phyloP scores from a whole-genome alignment of 2,797 vertebrate genomes.

The Sebastes nivosus region DNA sequence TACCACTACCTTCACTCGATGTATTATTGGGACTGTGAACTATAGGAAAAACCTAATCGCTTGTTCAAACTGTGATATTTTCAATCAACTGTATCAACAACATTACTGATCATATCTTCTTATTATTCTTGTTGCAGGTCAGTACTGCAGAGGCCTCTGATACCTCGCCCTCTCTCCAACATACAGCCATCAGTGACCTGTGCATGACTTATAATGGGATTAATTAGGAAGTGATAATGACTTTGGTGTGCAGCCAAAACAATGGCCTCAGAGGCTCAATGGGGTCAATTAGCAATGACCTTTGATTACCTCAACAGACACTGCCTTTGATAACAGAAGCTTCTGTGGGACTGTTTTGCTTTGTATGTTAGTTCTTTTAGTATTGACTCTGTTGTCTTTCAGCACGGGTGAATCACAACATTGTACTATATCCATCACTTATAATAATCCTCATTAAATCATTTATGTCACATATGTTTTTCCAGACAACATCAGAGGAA shows the following conservation, averaged over 20 bases:
- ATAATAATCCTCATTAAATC: conserved; percentile 40
- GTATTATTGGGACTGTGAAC: neutral
- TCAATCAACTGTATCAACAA: neutral
- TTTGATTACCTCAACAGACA: conserved; percentile 21
- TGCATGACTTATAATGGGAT: conserved; percentile 47
- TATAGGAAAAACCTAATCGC: neutral
- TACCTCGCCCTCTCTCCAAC: conserved; percentile 7
- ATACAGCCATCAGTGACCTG: conserved; percentile 40
- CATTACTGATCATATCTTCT: neutral
- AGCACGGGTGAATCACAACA: neutral
- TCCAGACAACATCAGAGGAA: conserved; percentile 20
- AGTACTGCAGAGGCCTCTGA: neutral
- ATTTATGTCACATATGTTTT: conserved; percentile 47
- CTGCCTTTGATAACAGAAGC: conserved; percentile 15
- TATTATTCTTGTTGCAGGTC: conserved; percentile 22
- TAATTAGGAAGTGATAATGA: conserved; percentile 64
- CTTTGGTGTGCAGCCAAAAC: conserved; percentile 55
- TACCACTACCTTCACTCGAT: neutral
- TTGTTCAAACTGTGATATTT: neutral
- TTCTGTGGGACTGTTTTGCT: conserved; percentile 6
- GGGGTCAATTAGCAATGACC: conserved; percentile 55
- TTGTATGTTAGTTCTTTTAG: neutral
- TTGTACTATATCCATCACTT: neutral
- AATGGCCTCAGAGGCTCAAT: conserved; percentile 29
- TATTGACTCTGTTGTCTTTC: neutral